These are phyloP conservation scores for Spatulosminthurus flaviceps DNA, from an alignment of 2,888 invertebrate genomes.

Conservation along the genomic window DNA sequence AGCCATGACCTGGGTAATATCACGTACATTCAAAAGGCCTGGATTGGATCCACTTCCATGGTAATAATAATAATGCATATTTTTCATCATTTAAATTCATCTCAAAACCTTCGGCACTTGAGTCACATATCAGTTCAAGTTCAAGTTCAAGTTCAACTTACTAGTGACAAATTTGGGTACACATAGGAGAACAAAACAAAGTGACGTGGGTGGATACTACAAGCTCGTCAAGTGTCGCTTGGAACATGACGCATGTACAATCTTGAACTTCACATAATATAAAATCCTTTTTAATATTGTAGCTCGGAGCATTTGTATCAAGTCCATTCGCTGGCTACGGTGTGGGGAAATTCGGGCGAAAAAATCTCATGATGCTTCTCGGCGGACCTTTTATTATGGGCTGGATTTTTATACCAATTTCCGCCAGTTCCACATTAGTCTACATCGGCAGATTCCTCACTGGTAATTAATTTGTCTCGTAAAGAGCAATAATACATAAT, in stretches of 20 bases:
- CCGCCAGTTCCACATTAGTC: not conserved
- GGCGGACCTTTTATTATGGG: slow-evolving; percentile 64
- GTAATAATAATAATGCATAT: slow-evolving; percentile 24
- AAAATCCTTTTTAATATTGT: not conserved
- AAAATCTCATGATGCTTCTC: slow-evolving; percentile 55
- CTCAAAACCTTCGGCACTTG: too few species aligned
- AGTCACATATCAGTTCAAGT: too few species aligned
- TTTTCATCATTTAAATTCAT: too few species aligned
- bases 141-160: too few species aligned
- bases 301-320: slow-evolving; percentile 45
- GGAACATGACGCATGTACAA: too few species aligned
- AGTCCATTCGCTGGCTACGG: slow-evolving; percentile 60
- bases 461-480: slow-evolving; percentile 22
- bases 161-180: too few species aligned
- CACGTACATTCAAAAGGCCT: slow-evolving; percentile 69
- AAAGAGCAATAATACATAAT: not conserved
- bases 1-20: slow-evolving; percentile 63
- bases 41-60: slow-evolving; percentile 70
- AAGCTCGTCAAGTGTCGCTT: too few species aligned
- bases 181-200: too few species aligned
- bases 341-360: slow-evolving; percentile 62
- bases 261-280: too few species aligned
- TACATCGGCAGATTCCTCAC: slow-evolving; percentile 47
- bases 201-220: too few species aligned
- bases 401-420: slow-evolving; percentile 41